phyloP scores from a whole-genome alignment of 2,888 invertebrate genomes.

The Diaperis boleti region DNA sequence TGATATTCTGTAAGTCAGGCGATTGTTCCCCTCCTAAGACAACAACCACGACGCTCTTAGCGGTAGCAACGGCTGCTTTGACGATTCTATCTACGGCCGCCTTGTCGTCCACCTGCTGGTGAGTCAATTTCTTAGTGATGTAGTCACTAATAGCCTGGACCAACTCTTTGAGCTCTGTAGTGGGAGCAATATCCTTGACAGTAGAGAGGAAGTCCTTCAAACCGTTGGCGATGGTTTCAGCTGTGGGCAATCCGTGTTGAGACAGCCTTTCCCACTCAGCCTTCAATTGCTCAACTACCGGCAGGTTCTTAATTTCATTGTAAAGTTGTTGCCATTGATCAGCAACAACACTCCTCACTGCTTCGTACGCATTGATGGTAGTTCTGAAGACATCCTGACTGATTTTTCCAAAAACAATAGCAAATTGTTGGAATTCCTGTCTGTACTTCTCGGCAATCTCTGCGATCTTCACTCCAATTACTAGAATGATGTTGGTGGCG shows the following conservation, averaged over 20 bases:
- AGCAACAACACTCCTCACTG: slow-evolving; percentile 63
- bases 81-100: slow-evolving; percentile 74
- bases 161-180: slow-evolving; percentile 74
- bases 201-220: slow-evolving; percentile 70
- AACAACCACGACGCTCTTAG: slow-evolving; percentile 58
- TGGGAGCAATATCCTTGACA: slow-evolving; percentile 72
- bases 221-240: slow-evolving; percentile 70
- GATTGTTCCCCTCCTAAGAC: neutral
- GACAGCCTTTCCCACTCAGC: slow-evolving; percentile 63
- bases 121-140: slow-evolving; percentile 74
- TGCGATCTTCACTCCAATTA: slow-evolving; percentile 68
- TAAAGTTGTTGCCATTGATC: slow-evolving; percentile 65
- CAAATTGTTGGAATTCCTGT: slow-evolving; percentile 74
- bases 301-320: slow-evolving; percentile 70
- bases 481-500: slow-evolving; percentile 57
- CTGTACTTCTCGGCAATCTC: slow-evolving; percentile 75
- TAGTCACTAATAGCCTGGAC: slow-evolving; percentile 73
- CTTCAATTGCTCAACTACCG: slow-evolving; percentile 67
- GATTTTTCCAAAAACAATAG: slow-evolving; percentile 68
- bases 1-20: slow-evolving; percentile 25
- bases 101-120: slow-evolving; percentile 73
- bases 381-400: slow-evolving; percentile 66
- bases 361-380: slow-evolving; percentile 63
- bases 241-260: slow-evolving; percentile 63
- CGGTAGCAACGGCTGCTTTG: slow-evolving; percentile 63